Evolutionary conservation across 2,113 vertebrate genomes (phyloP), one percentile per base, ranked within the genome.

Genomic region (Aphelocoma coerulescens): DNA sequence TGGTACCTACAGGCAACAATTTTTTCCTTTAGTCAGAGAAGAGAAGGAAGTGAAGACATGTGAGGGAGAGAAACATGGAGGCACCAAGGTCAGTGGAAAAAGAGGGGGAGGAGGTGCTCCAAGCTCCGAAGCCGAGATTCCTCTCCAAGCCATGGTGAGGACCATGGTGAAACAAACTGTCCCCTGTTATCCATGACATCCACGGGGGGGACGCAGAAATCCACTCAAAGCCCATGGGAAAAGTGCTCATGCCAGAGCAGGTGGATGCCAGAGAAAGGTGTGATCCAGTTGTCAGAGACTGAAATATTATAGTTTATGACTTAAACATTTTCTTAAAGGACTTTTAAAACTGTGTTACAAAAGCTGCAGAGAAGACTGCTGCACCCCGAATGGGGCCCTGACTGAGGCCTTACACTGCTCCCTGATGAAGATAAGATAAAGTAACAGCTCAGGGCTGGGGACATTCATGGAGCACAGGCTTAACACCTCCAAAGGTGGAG

Each of bases 41-140:
- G 58, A 59, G 57, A 14, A 59, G 15, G n/a, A 59, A 26, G 23
- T 35, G 58, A 59, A 59, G n/a, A 26, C n/a, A 10, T 58, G n/a
- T 37, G 58, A 59, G n/a, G 23, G n/a, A 37, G 58, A 59, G 26
- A 15, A 37, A 26, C n/a, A 17, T 59, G 57, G n/a, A 24, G 22
- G n/a, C 7, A 35, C n/a, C 23, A 59, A 59, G 15, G n/a, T 37
- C n/a, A 37, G n/a, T 59, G n/a, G 58, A 59, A 59, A 37, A 59
- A 26, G 57, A 59, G n/a, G 58, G 10, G 23, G 58, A 59, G n/a
- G 58, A 59, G 15, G 15, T 35, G n/a, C 21, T 59, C 23, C n/a
- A 35, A 16, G 14, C 2, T 0, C n/a, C 3, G 0, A 16, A 59
- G 33, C 22, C 1, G 10, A 59, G n/a, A 59, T 59, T 59, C 10